Percentiles rank a stretch among this genome's conserved stretches.
Evolutionary conservation across 64 coral and sea anemone species (phyloP).

Genomic region (Platygyra sinensis): DNA sequence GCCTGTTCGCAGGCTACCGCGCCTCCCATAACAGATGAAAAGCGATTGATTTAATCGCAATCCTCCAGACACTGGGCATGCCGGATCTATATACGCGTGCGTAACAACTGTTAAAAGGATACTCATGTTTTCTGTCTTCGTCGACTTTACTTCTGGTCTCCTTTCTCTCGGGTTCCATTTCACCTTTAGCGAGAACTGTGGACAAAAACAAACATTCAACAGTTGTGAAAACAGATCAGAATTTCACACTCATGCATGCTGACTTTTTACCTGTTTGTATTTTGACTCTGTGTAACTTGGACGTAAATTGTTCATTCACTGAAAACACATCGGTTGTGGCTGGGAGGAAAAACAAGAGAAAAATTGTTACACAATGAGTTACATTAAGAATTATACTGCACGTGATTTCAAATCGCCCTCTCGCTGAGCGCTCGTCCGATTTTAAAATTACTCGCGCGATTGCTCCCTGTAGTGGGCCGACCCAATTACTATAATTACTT

Average conservation of each 20-base stretch:
- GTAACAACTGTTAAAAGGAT: constrained; percentile 69
- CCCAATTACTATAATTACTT: too few species aligned
- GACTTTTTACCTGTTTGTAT: constrained; percentile 96
- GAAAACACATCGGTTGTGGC: constrained; percentile 84
- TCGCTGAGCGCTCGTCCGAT: too few species aligned
- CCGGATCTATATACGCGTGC: too few species aligned
- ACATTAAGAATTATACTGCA: too few species aligned
- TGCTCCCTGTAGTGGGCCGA: too few species aligned
- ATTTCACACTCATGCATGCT: neutral
- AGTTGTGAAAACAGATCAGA: neutral
- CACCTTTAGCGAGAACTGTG: constrained; percentile 95
- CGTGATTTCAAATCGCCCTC: too few species aligned
- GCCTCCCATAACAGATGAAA: too few species aligned
- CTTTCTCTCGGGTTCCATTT: constrained; percentile 96
- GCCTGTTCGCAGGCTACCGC: too few species aligned
- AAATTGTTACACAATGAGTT: too few species aligned
- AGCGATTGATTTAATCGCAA: too few species aligned
- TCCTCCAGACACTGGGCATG: too few species aligned
- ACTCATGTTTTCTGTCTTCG: constrained; percentile 99
- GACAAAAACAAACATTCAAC: neutral
- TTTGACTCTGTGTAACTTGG: constrained; percentile 97
- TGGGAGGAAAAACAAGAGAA: constrained; percentile 25
- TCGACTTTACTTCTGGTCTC: constrained; percentile 98
- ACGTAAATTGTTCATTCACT: constrained; percentile 96
- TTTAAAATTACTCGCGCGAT: too few species aligned